Conservation (phyloP, 2,888 invertebrate genomes). For the Iselma pallidipennis region DNA sequence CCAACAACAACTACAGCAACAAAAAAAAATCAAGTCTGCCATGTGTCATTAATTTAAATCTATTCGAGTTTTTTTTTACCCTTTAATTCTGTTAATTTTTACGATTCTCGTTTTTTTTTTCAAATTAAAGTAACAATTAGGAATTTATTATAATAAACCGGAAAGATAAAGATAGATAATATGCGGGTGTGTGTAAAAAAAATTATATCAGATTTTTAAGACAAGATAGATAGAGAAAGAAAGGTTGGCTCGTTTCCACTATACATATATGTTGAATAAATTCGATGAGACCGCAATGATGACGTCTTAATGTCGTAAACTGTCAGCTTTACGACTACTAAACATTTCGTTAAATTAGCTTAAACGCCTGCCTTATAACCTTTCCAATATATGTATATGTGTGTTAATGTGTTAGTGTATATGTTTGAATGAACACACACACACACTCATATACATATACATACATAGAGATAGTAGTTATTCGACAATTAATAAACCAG, state of each 20-base stretch:
- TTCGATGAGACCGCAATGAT: constrained; percentile 1
- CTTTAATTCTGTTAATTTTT: too few relatives aligned
- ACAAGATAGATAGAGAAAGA: background rate
- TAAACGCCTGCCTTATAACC: background rate
- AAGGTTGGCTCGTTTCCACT: background rate
- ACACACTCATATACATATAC: too few relatives aligned
- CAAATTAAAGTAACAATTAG: too few relatives aligned
- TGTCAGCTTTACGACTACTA: constrained; percentile 9
- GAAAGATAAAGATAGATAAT: too few relatives aligned
- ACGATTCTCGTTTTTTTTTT: too few relatives aligned
- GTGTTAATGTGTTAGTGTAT: too few relatives aligned
- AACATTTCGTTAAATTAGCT: constrained; percentile 6
- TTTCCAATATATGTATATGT: background rate
- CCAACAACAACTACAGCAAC: too few relatives aligned
- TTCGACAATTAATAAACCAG: background rate
- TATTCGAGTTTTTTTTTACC: too few relatives aligned
- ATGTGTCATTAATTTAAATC: too few relatives aligned
- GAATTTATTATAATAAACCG: background rate
- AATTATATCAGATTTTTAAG: background rate
- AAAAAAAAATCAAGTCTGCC: too few relatives aligned
- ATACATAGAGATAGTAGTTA: background rate
- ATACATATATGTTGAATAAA: constrained; percentile 1
- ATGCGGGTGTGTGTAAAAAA: too few relatives aligned
- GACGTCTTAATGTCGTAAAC: constrained; percentile 4
- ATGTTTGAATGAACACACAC: too few relatives aligned